These are phyloP conservation scores for Archocentrus centrarchus DNA, from an alignment of 2,113 vertebrate genomes.

Conservation along the genomic window DNA sequence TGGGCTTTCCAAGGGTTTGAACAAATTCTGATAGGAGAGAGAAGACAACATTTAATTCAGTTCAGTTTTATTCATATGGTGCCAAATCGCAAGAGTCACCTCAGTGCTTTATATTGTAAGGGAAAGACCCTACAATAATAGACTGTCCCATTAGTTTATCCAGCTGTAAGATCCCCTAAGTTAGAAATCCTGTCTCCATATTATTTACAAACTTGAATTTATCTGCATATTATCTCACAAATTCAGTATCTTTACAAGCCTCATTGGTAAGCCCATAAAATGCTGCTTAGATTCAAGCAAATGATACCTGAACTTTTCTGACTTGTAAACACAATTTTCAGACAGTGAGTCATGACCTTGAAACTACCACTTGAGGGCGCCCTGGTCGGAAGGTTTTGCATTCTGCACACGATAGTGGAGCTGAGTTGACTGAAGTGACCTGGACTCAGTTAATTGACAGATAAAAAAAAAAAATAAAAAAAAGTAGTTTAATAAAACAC, in stretches of 20 bases:
- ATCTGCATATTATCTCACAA: neutral
- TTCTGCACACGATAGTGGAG: neutral
- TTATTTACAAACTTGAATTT: neutral
- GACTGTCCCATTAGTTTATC: neutral
- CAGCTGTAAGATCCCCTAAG: neutral
- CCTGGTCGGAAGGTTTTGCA: neutral
- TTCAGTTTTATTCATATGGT: too few species aligned
- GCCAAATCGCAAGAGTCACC: too few species aligned
- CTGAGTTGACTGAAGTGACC: neutral
- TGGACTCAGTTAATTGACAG: too few species aligned
- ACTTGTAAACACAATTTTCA: neutral
- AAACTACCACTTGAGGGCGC: neutral
- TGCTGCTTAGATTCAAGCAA: neutral
- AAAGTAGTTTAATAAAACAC: too few species aligned
- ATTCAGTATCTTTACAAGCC: neutral
- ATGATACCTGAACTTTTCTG: neutral
- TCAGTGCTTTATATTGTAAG: too few species aligned
- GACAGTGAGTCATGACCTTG: neutral
- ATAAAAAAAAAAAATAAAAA: too few species aligned
- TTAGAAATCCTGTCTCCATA: neutral
- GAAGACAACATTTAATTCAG: too few species aligned
- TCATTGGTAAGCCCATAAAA: neutral
- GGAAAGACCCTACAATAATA: too few species aligned
- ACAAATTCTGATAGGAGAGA: too few species aligned
- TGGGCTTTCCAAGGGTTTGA: too few species aligned